Evolutionary conservation across 2,797 vertebrate genomes (phyloP).

Genomic region (Chiloscyllium punctatum): DNA sequence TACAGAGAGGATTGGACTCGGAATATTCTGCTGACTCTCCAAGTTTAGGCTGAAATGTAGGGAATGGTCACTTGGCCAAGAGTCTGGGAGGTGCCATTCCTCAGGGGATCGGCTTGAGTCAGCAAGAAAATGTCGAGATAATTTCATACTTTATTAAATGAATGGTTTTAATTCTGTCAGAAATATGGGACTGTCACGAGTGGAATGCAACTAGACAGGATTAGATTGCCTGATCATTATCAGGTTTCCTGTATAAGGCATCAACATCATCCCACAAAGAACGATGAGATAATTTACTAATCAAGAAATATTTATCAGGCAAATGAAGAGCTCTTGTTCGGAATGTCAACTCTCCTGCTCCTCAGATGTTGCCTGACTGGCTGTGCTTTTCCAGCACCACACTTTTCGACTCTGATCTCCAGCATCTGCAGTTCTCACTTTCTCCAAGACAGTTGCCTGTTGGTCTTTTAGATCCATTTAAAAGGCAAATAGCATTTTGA

Average conservation of each 20-base stretch:
- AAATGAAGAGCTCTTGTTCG: no score
- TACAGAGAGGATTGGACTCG: not conserved
- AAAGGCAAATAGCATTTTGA: not conserved
- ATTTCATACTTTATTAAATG: not conserved
- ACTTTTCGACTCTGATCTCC: no score
- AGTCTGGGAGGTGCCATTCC: not conserved
- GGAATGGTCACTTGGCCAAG: not conserved
- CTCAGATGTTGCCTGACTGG: no score
- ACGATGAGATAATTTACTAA: not conserved
- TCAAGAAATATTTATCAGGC: not conserved
- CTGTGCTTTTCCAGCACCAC: no score
- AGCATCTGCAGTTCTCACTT: no score
- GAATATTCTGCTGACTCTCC: not conserved
- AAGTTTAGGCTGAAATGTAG: not conserved
- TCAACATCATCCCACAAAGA: not conserved
- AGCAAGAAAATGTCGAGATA: not conserved
- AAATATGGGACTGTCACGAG: no score
- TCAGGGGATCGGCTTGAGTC: not conserved
- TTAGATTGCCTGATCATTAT: not conserved
- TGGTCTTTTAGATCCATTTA: not conserved
- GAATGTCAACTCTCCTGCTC: no score
- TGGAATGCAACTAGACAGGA: not conserved
- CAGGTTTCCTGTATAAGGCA: not conserved
- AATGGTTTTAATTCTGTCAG: not conserved
- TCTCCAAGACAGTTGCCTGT: not conserved